phyloP scores from a whole-genome alignment of 2,797 vertebrate genomes.

The Hemitrygon akajei region DNA sequence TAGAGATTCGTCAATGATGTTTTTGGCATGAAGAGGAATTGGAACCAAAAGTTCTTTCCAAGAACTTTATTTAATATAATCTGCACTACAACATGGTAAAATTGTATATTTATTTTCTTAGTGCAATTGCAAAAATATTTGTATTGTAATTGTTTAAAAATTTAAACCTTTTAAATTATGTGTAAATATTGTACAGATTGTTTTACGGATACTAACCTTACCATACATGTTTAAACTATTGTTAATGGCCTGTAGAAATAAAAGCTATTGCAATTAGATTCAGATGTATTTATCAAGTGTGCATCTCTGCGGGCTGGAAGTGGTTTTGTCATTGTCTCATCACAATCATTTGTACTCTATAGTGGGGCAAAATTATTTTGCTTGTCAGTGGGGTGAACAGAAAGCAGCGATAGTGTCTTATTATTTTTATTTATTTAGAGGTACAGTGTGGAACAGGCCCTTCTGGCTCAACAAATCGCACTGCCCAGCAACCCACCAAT shows the following conservation, averaged over 20 bases:
- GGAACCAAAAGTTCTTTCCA: not conserved
- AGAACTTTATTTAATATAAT: conserved; percentile 30
- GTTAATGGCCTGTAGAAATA: conserved; percentile 20
- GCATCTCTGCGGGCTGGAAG: no score
- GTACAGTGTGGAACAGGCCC: no score
- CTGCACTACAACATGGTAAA: conserved; percentile 26
- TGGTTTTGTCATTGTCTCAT: no score
- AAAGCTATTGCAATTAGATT: conserved; percentile 21
- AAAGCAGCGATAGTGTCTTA: no score
- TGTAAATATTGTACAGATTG: conserved; percentile 82
- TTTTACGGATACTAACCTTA: conserved; percentile 46
- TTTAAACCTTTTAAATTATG: conserved; percentile 55
- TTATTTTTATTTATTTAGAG: no score
- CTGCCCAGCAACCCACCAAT: no score
- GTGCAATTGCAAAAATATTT: conserved; percentile 57
- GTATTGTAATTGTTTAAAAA: conserved; percentile 53
- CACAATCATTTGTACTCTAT: no score
- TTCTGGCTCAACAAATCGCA: no score
- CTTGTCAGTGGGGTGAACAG: no score
- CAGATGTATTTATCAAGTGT: no score
- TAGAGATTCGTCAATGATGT: not conserved
- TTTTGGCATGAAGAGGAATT: not conserved
- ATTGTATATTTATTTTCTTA: conserved; percentile 71
- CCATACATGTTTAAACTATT: conserved; percentile 48
- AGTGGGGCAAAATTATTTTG: no score